A percentile compares a stretch with the other conserved stretches of the same genome.
Conservation (phyloP, 2,797 vertebrate genomes). For the Chaenodraco wilsoni region DNA sequence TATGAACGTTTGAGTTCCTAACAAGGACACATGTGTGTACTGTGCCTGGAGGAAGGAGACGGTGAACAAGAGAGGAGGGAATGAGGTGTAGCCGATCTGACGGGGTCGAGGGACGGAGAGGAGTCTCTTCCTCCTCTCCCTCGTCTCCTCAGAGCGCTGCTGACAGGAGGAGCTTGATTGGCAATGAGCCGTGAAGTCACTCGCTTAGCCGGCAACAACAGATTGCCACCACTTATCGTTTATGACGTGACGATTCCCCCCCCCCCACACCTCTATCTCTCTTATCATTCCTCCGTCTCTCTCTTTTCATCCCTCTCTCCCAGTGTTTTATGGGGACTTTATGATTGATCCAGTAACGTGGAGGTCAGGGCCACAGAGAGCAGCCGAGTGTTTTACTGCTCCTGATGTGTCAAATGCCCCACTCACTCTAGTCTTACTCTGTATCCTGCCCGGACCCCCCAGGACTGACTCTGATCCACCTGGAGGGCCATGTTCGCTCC, state of each 20-base stretch:
- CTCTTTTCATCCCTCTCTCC: constrained; percentile 43
- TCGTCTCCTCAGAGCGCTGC: constrained; percentile 56
- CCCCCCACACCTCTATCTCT: constrained; percentile 27
- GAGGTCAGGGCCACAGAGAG: constrained; percentile 75
- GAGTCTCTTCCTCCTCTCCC: constrained; percentile 63
- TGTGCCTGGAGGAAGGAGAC: constrained; percentile 63
- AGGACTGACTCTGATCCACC: constrained; percentile 65
- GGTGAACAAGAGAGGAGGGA: constrained; percentile 59
- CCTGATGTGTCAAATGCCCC: constrained; percentile 69
- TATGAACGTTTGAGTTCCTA: constrained; percentile 44
- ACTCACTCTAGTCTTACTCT: constrained; percentile 57
- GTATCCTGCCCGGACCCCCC: constrained; percentile 45
- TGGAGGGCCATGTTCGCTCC: constrained; percentile 42
- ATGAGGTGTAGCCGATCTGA: constrained; percentile 67
- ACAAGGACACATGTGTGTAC: constrained; percentile 47
- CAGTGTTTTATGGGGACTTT: constrained; percentile 65
- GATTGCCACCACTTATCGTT: constrained; percentile 77
- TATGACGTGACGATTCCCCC: constrained; percentile 64
- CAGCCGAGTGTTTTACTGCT: constrained; percentile 72
- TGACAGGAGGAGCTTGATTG: constrained; percentile 79
- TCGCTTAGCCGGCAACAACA: constrained; percentile 77
- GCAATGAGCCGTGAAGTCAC: constrained; percentile 81
- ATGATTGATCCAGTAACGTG: constrained; percentile 73
- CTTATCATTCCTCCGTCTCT: constrained; percentile 28
- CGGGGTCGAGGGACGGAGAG: constrained; percentile 58